Evolutionary conservation across 2,888 invertebrate genomes (phyloP), one percentile per base, ranked within the genome.

Genomic region (Pyrgus malvae): DNA sequence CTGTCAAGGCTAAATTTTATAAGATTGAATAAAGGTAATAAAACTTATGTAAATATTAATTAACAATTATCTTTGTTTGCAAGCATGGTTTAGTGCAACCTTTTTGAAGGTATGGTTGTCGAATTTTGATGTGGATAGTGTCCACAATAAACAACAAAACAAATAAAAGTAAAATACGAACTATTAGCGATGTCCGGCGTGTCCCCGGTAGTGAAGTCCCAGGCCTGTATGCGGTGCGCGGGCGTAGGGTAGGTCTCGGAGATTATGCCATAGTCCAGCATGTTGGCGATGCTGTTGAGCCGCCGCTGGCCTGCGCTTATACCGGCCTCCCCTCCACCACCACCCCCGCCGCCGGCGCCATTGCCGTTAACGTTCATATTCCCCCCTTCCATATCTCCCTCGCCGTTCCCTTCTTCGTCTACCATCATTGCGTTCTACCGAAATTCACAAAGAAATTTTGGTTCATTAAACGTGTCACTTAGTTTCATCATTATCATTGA

Each of bases 181-280:
- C 96, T 91, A 73, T 95, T 92, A 35, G 92, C 92, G 59, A 96
- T 94, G 68, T 95, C 93, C 0, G 96, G 96, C 59, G 96, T 92
- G 64, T 89, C 83, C 58, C 92, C 93, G 38, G 92, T 89, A 2
- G 93, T 92, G 79, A 96, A 95, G 85, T 96, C 95, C 97, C 97
- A 97, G 37, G 93, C 94, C 83, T 97, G 96, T 65, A 97, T 94
- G 61, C 96, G 90, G 80, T 96, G 95, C 65, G 94, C 94, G 37
- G 93, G 93, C 40, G 93, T 92, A 23, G 93, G 91, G 40, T 93
- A 88, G 3, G 92, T 85, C 59, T 90, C 90, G 6, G 91, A 87
- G 58, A 89, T 80, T 64, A 91, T 78, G 50, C 85, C 81, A 11
- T 87, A 80, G 70, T 82, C 91, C 54, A 80, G 74, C 60, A 80